Base-by-base conservation (phyloP, 2,888 invertebrate species). In the Acanthoscelides obtectus region DNA sequence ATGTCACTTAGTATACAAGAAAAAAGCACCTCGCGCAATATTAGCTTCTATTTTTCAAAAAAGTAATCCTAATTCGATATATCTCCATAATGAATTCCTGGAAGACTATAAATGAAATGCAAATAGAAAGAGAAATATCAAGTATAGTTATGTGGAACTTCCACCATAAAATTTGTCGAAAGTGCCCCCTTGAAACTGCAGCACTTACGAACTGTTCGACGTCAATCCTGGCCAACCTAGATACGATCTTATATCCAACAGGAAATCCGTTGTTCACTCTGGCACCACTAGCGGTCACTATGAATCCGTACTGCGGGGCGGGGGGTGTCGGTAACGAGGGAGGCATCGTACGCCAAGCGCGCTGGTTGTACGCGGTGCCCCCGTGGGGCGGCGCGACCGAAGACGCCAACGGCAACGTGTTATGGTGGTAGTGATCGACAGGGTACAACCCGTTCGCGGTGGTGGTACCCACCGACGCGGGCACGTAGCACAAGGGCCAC, bases 401-500 rank as follows among this genome's bases (percentile, higher is more conserved):
- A 22, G 83, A 82, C 63, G 84, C 83, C 68, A n/a, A n/a, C n/a
- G 85, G 84, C 71, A 83, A 74, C 22, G 84, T 84, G 71, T 81
- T 80, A 74, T 81, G 82, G 64, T 19, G 66, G 76, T 76, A 25
- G 75, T 69, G 68, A 22, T n/a, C n/a, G n/a, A n/a, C n/a, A n/a
- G n/a, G n/a, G n/a, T n/a, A n/a, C n/a, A 72, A 63, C 70, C 70
- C 72, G 82, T 75, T 68, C 84, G 84, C 75, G 84, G 76, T 66
- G 84, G 83, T 74, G 81, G 82, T 75, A 83, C 82, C 75, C 25
- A 75, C 72, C 25, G 77, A 76, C 69, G 82, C 80, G 73, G 80
- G 78, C 79, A 84, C 83, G 79, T 84, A 84, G 80, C 84, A 84
- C 82, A 83, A 83, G 82, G 83, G 83, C 83, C 83, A 84, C 84